A percentile compares a stretch with the other conserved stretches of the same genome.
Conservation (phyloP, 2,888 invertebrate genomes). For the Heliconius erato region DNA sequence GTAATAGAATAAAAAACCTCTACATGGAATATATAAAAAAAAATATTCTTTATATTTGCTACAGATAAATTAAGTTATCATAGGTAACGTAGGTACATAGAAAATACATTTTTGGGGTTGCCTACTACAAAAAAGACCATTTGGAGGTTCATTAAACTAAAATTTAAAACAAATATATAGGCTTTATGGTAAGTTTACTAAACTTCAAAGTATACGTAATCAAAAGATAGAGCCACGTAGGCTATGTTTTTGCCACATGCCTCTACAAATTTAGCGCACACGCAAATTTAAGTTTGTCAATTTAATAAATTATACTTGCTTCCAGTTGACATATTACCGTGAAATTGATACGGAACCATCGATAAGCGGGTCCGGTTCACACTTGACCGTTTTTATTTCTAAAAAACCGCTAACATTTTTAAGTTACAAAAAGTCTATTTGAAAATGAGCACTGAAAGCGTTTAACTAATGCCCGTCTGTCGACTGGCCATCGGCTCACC, state of each 20-base stretch:
- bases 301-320: too few species aligned
- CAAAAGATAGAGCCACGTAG: too few species aligned
- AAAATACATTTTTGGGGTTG: background rate
- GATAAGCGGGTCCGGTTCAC: background rate
- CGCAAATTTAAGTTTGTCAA: too few species aligned
- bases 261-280: too few species aligned
- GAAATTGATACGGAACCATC: background rate
- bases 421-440: background rate
- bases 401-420: background rate
- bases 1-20: background rate
- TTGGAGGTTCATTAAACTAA: too few species aligned
- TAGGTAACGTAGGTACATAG: background rate
- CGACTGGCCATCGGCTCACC: conserved; percentile 21
- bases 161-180: too few species aligned
- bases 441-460: conserved; percentile 23
- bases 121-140: background rate
- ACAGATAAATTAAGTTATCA: background rate
- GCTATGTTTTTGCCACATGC: too few species aligned
- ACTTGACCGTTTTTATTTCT: background rate
- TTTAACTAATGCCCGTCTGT: conserved; percentile 31
- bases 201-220: too few species aligned
- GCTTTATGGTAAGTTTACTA: too few species aligned
- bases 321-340: too few species aligned
- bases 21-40: background rate
- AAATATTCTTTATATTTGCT: background rate